Evolutionary conservation across 2,888 invertebrate species (phyloP).

Genomic region (Rhorus exstirpatorius): DNA sequence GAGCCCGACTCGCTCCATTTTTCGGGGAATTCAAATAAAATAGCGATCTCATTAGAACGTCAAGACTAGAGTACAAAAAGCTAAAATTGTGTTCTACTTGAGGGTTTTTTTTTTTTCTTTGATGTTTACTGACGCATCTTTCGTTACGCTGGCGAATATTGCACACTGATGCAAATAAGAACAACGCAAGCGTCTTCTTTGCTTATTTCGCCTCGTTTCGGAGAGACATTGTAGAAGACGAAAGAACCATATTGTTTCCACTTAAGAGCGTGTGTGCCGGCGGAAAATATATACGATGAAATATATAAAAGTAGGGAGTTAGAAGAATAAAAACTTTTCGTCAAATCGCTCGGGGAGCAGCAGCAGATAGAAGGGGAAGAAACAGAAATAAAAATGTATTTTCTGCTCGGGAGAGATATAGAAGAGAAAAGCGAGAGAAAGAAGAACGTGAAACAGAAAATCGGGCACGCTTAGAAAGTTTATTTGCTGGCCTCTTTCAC

Average conservation of each 20-base stretch:
- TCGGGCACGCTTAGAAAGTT: constrained; percentile 64
- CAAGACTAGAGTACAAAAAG: neutral
- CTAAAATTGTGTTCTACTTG: neutral
- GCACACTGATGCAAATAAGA: neutral
- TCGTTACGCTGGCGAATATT: neutral
- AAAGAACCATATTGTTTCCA: neutral
- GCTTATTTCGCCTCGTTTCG: neutral
- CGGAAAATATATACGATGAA: constrained; percentile 17
- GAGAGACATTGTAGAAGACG: neutral
- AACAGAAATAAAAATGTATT: constrained; percentile 1
- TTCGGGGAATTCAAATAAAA: neutral
- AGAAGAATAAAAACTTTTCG: constrained; percentile 14
- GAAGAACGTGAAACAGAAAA: constrained; percentile 60
- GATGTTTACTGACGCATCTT: neutral
- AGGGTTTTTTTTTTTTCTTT: neutral
- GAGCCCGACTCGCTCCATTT: neutral
- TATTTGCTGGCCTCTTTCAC: constrained; percentile 42
- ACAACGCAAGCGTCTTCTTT: neutral
- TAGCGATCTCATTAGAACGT: neutral
- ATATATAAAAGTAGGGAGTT: neutral
- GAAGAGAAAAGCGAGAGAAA: neutral
- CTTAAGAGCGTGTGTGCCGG: neutral
- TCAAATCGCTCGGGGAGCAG: neutral
- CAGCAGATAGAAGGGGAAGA: neutral
- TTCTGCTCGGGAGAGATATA: neutral